Evolutionary conservation across 2,113 vertebrate species (phyloP).

Genomic region (Siniperca knerii): DNA sequence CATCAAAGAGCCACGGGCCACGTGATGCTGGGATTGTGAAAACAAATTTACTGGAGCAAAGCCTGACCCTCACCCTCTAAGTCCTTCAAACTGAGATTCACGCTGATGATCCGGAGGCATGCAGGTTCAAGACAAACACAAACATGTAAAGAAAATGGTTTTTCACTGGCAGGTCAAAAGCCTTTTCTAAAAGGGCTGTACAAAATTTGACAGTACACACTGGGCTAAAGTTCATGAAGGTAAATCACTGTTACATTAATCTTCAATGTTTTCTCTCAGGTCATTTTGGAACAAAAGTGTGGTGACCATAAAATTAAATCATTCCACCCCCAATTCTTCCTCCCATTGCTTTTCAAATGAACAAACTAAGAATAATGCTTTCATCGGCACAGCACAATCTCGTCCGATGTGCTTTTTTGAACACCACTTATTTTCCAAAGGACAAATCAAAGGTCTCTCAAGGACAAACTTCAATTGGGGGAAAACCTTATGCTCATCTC

Average conservation of each 20-base stretch:
- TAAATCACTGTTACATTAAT: not conserved
- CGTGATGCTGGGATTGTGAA: constrained; percentile 22
- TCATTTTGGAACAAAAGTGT: constrained; percentile 16
- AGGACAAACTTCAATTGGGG: constrained; percentile 30
- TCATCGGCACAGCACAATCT: constrained; percentile 23
- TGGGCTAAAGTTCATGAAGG: not conserved
- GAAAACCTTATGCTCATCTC: constrained; percentile 21
- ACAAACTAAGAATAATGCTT: constrained; percentile 39
- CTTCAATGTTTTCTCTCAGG: not conserved
- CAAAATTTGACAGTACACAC: not conserved
- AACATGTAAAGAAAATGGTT: constrained; percentile 1
- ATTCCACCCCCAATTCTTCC: not conserved
- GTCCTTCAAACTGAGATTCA: constrained; percentile 23
- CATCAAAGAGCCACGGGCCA: constrained; percentile 3
- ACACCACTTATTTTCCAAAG: constrained; percentile 29
- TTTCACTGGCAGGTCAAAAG: constrained; percentile 22
- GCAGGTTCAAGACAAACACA: constrained; percentile 29
- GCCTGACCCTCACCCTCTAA: not conserved
- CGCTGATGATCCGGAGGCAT: not conserved
- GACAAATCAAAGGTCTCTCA: constrained; percentile 45
- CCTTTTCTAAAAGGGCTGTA: constrained; percentile 7
- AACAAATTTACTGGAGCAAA: constrained; percentile 21
- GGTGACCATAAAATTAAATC: constrained; percentile 11
- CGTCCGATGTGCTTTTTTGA: constrained; percentile 7
- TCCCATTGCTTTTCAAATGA: constrained; percentile 33